Evolutionary conservation across 2,888 invertebrate species (phyloP).

Genomic region (Plebejus melissa): DNA sequence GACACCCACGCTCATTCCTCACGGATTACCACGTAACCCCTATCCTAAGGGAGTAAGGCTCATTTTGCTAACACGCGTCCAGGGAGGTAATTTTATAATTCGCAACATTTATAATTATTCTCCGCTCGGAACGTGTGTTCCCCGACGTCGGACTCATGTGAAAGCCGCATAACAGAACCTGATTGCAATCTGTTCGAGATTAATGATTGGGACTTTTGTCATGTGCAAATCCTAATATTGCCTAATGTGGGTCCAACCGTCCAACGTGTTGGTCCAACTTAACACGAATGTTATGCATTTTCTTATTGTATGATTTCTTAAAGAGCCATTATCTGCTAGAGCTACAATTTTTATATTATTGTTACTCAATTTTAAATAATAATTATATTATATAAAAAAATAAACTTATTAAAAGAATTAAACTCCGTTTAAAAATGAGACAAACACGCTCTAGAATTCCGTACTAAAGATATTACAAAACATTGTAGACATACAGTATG

Average conservation of each 20-base stretch:
- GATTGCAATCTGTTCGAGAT: constrained; percentile 35
- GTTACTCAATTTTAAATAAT: too few relatives aligned
- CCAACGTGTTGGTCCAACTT: background rate
- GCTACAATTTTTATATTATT: background rate
- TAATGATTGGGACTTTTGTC: constrained; percentile 34
- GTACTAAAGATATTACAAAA: too few relatives aligned
- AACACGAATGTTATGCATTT: constrained; percentile 1
- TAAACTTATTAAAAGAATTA: too few relatives aligned
- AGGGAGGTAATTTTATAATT: constrained; percentile 50
- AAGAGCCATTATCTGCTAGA: too few relatives aligned
- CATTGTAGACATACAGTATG: too few relatives aligned
- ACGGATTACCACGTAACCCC: constrained; percentile 40
- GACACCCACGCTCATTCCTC: constrained; percentile 62
- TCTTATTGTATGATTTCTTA: background rate
- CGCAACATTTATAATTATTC: constrained; percentile 42
- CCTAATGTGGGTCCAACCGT: constrained; percentile 15
- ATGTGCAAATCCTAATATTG: constrained; percentile 17
- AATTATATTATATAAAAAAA: too few relatives aligned
- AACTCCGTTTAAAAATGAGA: too few relatives aligned
- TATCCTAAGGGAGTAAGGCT: constrained; percentile 49
- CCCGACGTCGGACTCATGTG: constrained; percentile 34
- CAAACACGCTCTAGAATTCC: too few relatives aligned
- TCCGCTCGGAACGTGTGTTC: constrained; percentile 30
- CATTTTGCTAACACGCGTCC: constrained; percentile 44
- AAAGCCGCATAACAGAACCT: constrained; percentile 34